These are phyloP conservation scores for Macaca mulatta DNA, from an alignment of 2,113 vertebrate species.

Conservation along the genomic window DNA sequence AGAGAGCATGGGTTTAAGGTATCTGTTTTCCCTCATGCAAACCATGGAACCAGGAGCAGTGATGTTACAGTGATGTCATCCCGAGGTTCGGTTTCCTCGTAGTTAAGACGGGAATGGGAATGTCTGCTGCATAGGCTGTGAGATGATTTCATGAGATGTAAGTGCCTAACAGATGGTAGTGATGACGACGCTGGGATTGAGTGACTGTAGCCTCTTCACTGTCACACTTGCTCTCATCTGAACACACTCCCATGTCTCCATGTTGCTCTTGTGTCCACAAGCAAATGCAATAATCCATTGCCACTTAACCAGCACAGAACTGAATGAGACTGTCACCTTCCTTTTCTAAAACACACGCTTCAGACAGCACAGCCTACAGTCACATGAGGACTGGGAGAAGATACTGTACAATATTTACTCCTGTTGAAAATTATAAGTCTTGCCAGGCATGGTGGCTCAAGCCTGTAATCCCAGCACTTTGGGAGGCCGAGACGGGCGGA, in stretches of 20 bases:
- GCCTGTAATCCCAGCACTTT: no score
- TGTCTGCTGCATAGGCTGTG: background rate
- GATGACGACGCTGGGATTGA: accelerated
- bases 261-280: background rate
- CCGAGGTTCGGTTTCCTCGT: background rate
- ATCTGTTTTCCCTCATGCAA: background rate
- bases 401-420: background rate
- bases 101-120: background rate
- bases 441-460: no score
- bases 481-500: no score
- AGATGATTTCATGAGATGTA: background rate
- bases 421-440: background rate
- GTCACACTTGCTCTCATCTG: background rate
- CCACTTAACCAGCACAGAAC: background rate
- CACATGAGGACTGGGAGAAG: background rate
- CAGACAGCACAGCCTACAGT: background rate
- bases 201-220: no score
- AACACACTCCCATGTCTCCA: background rate
- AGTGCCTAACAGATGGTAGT: background rate
- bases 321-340: background rate
- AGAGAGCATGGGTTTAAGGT: background rate
- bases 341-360: background rate
- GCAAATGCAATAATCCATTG: background rate
- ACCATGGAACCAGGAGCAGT: background rate
- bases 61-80: background rate